Evolutionary conservation across 2,797 vertebrate genomes (phyloP), one percentile per base, ranked within the genome.

Genomic region (Acanthopagrus latus): DNA sequence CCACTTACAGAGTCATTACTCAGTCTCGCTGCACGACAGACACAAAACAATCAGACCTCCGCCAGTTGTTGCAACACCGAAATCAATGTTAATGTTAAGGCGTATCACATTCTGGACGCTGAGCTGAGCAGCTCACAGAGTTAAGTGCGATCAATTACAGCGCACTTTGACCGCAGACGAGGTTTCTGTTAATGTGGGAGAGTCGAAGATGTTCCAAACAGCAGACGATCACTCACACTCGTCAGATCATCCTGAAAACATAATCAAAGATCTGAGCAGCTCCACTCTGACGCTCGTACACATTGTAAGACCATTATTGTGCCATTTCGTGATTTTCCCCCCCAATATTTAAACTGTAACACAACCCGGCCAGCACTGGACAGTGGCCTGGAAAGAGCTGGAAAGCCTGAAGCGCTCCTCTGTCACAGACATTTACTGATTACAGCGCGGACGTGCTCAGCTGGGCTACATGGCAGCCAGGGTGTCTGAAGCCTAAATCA

Each of bases 401-500:
- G 46, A 56, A 72, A 89, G 59, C 71, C 59, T 78, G 6, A 2
- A 75, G 65, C 7, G 18, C 56, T 77, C 60, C 71, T 75, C 81
- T 64, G 82, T 82, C 85, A 59, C 74, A 54, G 70, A 74, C 79
- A 71, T 13, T 68, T 60, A 23, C 76, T 90, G 84, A 93, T 93
- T 90, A 85, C 81, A 79, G 83, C 38, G 74, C 51, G 74, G 48
- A 85, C 85, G 18, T 82, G 82, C 80, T 89, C 88, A 71, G 84
- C 82, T 27, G 67, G 75, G 74, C 69, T 76, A 51, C 20, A 51
- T 18, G 60, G 82, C 78, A 79, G 90, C 81, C 84, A 71, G 76
- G 27, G 80, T 44, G 78, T 80, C 82, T 77, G 33, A 88, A 83
- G 80, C 57, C 86, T 78, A 75, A 81, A 86, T 87, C 90, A 93